Evolutionary conservation across 2,797 vertebrate species (phyloP).

Genomic region (Mycteria americana): DNA sequence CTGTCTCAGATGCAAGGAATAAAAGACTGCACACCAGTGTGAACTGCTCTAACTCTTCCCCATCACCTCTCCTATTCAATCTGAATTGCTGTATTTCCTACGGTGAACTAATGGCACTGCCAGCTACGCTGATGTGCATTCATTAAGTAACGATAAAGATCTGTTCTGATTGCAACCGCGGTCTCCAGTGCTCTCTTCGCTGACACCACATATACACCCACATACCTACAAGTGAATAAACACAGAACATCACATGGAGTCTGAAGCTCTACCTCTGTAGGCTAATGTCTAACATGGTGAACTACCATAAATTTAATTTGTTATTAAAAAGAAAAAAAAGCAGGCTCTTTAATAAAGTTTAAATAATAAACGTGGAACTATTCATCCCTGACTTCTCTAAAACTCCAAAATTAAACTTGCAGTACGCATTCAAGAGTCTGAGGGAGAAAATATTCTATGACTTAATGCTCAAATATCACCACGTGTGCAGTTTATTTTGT

Average conservation of each 20-base stretch:
- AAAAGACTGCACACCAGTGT: background rate
- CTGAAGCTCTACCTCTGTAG: background rate
- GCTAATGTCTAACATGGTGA: background rate
- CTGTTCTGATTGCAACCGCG: background rate
- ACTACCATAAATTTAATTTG: background rate
- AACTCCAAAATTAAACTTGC: background rate
- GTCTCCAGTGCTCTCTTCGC: background rate
- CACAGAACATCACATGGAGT: background rate
- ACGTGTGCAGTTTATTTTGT: conserved; percentile 12
- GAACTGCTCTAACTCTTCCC: background rate
- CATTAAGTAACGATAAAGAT: background rate
- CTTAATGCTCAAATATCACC: background rate
- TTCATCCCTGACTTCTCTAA: background rate
- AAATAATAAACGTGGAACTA: background rate
- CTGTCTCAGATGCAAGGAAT: background rate
- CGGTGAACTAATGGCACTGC: background rate
- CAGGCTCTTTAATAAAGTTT: background rate
- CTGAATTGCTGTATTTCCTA: background rate
- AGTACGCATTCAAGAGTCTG: background rate
- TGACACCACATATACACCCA: background rate
- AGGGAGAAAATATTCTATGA: background rate
- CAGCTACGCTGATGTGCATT: background rate
- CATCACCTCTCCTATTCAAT: background rate
- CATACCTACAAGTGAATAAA: background rate
- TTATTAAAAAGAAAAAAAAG: background rate